Conservation (phyloP, 2,888 invertebrate species). For the Scaptomyza reducta region DNA sequence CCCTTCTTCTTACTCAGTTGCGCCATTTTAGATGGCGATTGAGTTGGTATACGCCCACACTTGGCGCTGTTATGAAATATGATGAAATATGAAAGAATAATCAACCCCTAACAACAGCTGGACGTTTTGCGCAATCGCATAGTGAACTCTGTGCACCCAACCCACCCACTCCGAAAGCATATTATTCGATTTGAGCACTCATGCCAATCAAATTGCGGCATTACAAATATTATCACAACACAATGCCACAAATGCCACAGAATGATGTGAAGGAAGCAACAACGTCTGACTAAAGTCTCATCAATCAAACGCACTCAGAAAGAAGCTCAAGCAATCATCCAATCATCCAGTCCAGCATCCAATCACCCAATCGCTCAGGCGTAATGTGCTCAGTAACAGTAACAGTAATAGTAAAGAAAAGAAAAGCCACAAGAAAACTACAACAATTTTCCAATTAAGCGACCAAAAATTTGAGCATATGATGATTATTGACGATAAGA, state of each 20-base stretch:
- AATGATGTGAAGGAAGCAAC: conserved; percentile 50
- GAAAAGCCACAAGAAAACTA: conserved; percentile 71
- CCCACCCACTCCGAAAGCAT: background rate
- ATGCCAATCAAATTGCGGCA: conserved; percentile 64
- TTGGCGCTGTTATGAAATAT: conserved; percentile 69
- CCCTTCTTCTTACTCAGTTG: background rate
- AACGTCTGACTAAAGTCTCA: conserved; percentile 42
- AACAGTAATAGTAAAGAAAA: background rate
- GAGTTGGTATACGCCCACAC: conserved; percentile 37
- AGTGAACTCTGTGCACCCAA: background rate
- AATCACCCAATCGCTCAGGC: conserved; percentile 72
- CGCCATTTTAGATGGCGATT: conserved; percentile 60
- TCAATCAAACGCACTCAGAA: conserved; percentile 70
- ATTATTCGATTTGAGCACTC: conserved; percentile 22
- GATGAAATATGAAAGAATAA: conserved; percentile 74
- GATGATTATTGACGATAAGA: conserved; percentile 80
- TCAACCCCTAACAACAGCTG: conserved; percentile 31
- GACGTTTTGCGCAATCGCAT: conserved; percentile 62
- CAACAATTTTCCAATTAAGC: conserved; percentile 84
- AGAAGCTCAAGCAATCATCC: conserved; percentile 66
- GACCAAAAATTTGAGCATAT: conserved; percentile 82
- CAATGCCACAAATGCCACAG: conserved; percentile 78
- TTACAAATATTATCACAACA: conserved; percentile 76
- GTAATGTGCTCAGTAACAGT: conserved; percentile 45
- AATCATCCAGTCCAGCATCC: conserved; percentile 50